phyloP scores from a whole-genome alignment of 2,888 invertebrate species.

The Ophion slaviceki region DNA sequence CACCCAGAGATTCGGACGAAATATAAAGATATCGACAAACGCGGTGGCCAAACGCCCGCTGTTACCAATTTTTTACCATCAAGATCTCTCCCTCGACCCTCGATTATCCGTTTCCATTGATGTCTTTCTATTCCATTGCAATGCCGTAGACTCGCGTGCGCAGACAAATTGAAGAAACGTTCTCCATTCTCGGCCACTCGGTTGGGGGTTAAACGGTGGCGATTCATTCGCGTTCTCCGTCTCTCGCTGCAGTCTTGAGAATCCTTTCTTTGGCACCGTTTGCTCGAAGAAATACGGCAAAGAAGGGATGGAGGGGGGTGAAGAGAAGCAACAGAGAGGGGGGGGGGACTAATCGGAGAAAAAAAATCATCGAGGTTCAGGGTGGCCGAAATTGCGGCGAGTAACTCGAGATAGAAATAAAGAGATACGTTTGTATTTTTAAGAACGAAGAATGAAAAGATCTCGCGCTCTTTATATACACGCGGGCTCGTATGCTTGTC shows the following conservation, averaged over 20 bases:
- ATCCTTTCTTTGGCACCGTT: background rate
- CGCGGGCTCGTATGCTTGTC: too few species aligned
- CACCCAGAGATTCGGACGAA: background rate
- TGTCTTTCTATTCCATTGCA: slow-evolving; percentile 6
- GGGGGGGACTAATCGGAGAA: background rate
- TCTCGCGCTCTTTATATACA: slow-evolving; percentile 35
- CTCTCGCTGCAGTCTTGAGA: background rate
- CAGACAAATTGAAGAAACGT: background rate
- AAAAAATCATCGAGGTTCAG: background rate
- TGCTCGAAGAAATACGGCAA: slow-evolving; percentile 34
- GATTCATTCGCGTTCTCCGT: background rate
- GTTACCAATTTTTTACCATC: slow-evolving; percentile 2
- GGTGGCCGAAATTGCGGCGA: slow-evolving; percentile 27
- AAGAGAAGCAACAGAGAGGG: slow-evolving; percentile 5
- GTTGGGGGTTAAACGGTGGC: slow-evolving; percentile 43
- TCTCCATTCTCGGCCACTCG: slow-evolving; percentile 1
- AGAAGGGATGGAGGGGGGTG: slow-evolving; percentile 59
- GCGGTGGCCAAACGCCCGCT: background rate
- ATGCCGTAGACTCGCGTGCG: background rate
- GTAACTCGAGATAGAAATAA: slow-evolving; percentile 51
- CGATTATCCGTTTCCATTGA: background rate
- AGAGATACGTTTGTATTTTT: slow-evolving; percentile 45
- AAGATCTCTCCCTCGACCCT: background rate
- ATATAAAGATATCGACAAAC: background rate
- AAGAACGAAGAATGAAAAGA: slow-evolving; percentile 47